Evolutionary conservation across 2,113 vertebrate genomes (phyloP).

Genomic region (Neoarius graeffei): DNA sequence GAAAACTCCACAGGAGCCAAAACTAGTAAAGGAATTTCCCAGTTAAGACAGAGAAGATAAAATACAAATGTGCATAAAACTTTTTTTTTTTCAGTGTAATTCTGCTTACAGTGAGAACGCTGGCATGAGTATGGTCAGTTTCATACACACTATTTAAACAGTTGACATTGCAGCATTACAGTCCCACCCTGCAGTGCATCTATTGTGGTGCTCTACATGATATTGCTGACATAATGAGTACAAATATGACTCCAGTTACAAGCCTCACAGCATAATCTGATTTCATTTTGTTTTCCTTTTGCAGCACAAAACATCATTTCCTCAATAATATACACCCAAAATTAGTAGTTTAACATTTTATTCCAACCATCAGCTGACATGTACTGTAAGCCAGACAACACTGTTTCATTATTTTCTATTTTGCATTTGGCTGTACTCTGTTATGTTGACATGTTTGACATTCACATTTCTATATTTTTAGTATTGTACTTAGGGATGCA

Average conservation of each 20-base stretch:
- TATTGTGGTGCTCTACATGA: conserved; percentile 17
- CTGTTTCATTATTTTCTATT: not conserved
- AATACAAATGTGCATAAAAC: not conserved
- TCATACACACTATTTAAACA: not conserved
- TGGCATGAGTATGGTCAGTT: not conserved
- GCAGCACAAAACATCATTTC: not conserved
- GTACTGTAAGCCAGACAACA: not conserved
- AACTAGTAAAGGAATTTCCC: not conserved
- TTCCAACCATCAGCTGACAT: not conserved
- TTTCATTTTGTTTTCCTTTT: conserved; percentile 14
- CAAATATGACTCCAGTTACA: conserved; percentile 31
- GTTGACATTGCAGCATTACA: conserved; percentile 16
- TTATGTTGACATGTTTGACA: not conserved
- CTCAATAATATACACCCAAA: not conserved
- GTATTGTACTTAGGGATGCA: not conserved
- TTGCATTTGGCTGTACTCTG: not conserved
- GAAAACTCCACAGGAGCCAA: not conserved
- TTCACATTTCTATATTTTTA: not conserved
- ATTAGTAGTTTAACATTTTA: not conserved
- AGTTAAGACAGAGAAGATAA: not conserved
- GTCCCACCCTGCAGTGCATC: conserved; percentile 14
- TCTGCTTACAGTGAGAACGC: not conserved
- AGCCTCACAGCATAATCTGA: not conserved
- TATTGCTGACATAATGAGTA: conserved; percentile 17
- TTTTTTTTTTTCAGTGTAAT: not conserved